A percentile compares a stretch with the other conserved stretches of the same genome.
Conservation (phyloP, 2,888 invertebrate species). For the Koerneria pararmatus region DNA sequence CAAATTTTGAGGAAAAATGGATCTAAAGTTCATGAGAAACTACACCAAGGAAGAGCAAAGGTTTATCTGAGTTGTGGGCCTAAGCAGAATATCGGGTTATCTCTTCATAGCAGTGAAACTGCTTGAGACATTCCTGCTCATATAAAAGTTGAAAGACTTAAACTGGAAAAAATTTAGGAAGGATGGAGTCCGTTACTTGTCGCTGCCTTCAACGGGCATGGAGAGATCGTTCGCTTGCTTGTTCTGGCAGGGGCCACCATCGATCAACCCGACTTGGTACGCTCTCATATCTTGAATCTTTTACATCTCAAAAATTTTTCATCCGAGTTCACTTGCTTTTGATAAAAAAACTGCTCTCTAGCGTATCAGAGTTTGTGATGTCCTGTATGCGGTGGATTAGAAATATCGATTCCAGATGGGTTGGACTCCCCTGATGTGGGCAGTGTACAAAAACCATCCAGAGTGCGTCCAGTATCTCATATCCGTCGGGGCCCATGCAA, state of each 20-base stretch:
- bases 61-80: no score
- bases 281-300: not conserved
- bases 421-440: conserved; percentile 97
- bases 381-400: no score
- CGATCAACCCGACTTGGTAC: conserved; percentile 41
- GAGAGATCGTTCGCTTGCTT: conserved; percentile 76
- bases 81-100: no score
- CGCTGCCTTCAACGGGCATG: conserved; percentile 86
- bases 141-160: not conserved
- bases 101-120: no score
- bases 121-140: not conserved
- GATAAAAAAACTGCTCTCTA: no score
- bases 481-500: conserved; percentile 79
- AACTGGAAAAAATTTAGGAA: conserved; percentile 47
- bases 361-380: no score
- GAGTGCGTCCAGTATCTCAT: conserved; percentile 75
- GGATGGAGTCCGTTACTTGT: conserved; percentile 75
- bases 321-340: no score
- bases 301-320: conserved; percentile 69
- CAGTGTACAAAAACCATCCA: conserved; percentile 79
- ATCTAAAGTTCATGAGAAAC: no score
- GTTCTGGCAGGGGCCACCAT: conserved; percentile 67
- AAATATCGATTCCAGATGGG: conserved; percentile 67
- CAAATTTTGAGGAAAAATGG: no score
- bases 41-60: no score